A percentile compares a stretch with the other conserved stretches of the same genome.
Evolutionary conservation across 2,797 vertebrate species (phyloP).

Genomic region (Pseudochirops cupreus): DNA sequence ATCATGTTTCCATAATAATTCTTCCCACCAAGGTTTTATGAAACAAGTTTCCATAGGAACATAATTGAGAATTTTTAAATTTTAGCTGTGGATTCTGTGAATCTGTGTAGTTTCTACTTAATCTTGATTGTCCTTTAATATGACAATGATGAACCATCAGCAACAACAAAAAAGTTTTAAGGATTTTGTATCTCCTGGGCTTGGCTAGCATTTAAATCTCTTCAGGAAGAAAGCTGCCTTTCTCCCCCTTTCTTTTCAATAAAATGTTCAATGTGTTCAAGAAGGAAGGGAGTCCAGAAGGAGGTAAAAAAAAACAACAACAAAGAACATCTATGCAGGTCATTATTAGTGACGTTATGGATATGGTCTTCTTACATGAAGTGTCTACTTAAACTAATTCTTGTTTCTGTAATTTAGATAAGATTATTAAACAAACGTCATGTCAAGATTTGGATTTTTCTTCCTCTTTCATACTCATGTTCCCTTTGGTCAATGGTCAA

Average conservation of each 20-base stretch:
- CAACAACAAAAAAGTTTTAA: constrained; percentile 14
- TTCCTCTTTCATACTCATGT: constrained; percentile 15
- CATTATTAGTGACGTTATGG: constrained; percentile 54
- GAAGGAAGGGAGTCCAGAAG: constrained; percentile 33
- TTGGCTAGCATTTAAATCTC: background rate
- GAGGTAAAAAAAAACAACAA: constrained; percentile 57
- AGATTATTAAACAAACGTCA: constrained; percentile 75
- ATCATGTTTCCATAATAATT: background rate
- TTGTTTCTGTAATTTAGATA: constrained; percentile 67
- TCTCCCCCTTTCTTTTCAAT: constrained; percentile 22
- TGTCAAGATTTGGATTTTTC: constrained; percentile 53
- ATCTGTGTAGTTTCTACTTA: background rate
- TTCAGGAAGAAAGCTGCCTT: background rate
- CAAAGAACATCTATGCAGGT: constrained; percentile 31
- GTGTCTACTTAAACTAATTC: constrained; percentile 53
- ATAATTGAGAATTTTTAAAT: constrained; percentile 2
- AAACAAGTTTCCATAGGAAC: background rate
- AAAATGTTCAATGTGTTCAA: constrained; percentile 38
- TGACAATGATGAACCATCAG: constrained; percentile 44
- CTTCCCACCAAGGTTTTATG: background rate
- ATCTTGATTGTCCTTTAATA: background rate
- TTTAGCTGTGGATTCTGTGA: constrained; percentile 23
- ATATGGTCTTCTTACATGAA: constrained; percentile 49
- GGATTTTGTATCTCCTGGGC: background rate
- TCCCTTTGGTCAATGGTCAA: constrained; percentile 55